Conservation (phyloP, 2,113 vertebrate genomes). For the Calcarius ornatus region DNA sequence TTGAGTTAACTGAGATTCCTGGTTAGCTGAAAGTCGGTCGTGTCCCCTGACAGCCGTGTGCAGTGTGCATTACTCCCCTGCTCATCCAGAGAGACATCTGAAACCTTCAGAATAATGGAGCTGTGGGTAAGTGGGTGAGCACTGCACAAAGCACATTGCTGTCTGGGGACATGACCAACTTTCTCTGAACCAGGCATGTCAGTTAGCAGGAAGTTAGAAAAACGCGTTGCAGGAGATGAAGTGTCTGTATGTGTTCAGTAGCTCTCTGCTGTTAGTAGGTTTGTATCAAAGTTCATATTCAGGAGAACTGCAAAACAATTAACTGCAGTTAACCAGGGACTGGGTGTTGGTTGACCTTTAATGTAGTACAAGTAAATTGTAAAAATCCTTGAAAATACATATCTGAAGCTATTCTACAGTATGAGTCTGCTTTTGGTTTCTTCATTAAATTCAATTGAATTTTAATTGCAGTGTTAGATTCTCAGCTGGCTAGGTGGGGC, state of each 20-base stretch:
- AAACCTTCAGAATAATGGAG: constrained; percentile 59
- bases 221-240: not conserved
- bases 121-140: constrained; percentile 61
- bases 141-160: not conserved
- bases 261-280: constrained; percentile 8
- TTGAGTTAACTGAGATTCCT: constrained; percentile 5
- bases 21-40: constrained; percentile 51
- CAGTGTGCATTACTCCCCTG: constrained; percentile 22
- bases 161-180: constrained; percentile 63
- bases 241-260: not conserved
- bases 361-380: not conserved
- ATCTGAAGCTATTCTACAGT: not conserved
- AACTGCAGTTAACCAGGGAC: not conserved
- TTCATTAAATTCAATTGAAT: not conserved
- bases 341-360: not conserved
- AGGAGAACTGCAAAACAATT: not conserved
- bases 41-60: constrained; percentile 46
- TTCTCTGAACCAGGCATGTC: constrained; percentile 31
- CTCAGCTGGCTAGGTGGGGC: not conserved
- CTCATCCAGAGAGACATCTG: constrained; percentile 4
- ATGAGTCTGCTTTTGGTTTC: not conserved
- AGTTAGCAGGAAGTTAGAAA: not conserved
- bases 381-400: not conserved
- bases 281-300: not conserved
- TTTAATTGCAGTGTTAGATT: not conserved